A percentile compares a stretch with the other conserved stretches of the same genome.
Conservation (phyloP, 2,797 vertebrate genomes). For the Gymnoscopelus microlampas region DNA sequence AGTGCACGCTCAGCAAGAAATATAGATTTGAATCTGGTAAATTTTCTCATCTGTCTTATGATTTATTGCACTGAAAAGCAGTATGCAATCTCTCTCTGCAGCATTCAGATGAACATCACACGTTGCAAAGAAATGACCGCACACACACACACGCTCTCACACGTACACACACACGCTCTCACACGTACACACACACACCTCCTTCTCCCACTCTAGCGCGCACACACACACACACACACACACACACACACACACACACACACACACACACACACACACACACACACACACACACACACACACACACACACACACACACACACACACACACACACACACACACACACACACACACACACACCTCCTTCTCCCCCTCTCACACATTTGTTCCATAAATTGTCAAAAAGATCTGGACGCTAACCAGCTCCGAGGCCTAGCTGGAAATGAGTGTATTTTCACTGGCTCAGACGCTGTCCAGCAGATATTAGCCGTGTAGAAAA, state of each 20-base stretch:
- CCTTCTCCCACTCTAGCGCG: too few species aligned
- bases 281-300: too few species aligned
- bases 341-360: too few species aligned
- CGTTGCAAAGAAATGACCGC: conserved; percentile 45
- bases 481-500: conserved; percentile 83
- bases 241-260: too few species aligned
- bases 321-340: background rate
- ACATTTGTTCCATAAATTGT: conserved; percentile 76
- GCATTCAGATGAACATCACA: conserved; percentile 64
- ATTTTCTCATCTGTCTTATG: conserved; percentile 33
- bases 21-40: conserved; percentile 22
- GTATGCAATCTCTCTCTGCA: conserved; percentile 50
- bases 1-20: conserved; percentile 7
- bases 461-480: conserved; percentile 78
- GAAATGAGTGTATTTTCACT: conserved; percentile 81
- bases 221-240: conserved; percentile 18
- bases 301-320: too few species aligned
- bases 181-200: background rate
- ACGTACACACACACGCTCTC: background rate
- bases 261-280: too few species aligned
- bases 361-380: conserved; percentile 48
- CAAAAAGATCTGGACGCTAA: conserved; percentile 69
- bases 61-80: conserved; percentile 56
- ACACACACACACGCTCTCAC: too few species aligned
- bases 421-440: conserved; percentile 65